Evolutionary conservation across 2,888 invertebrate genomes (phyloP).

Genomic region (Polymixis flavicincta): DNA sequence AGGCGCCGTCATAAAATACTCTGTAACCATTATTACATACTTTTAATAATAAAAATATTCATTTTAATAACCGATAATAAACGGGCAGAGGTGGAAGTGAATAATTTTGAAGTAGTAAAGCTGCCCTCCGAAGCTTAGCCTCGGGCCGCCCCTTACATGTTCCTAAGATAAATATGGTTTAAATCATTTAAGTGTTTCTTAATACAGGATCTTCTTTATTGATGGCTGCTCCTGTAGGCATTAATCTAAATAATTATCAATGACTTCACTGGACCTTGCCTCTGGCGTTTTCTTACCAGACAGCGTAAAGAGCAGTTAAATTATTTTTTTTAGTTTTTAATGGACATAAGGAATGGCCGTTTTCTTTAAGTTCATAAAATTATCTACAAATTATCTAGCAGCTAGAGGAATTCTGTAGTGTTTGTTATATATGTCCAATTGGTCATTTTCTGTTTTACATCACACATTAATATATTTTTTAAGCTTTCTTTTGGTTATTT

Average conservation of each 20-base stretch:
- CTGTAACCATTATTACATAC: conserved; percentile 5
- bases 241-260: conserved; percentile 35
- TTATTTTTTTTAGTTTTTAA: not conserved
- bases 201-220: conserved; percentile 36
- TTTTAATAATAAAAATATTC: conserved; percentile 15
- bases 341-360: not conserved
- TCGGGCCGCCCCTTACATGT: conserved; percentile 49
- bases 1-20: conserved; percentile 33
- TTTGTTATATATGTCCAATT: too few species aligned
- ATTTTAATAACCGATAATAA: conserved; percentile 43
- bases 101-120: conserved; percentile 41
- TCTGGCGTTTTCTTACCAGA: conserved; percentile 3
- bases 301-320: not conserved
- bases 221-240: conserved; percentile 11
- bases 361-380: too few species aligned
- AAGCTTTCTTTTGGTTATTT: too few species aligned
- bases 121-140: conserved; percentile 17
- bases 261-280: conserved; percentile 11
- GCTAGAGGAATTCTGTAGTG: not conserved
- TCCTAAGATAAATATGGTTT: conserved; percentile 32
- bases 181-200: conserved; percentile 25
- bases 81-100: conserved; percentile 16
- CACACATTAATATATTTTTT: too few species aligned
- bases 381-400: not conserved
- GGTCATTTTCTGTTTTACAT: too few species aligned